Conservation (phyloP, 2,888 invertebrate genomes). For the Tachystola acroxantha region DNA sequence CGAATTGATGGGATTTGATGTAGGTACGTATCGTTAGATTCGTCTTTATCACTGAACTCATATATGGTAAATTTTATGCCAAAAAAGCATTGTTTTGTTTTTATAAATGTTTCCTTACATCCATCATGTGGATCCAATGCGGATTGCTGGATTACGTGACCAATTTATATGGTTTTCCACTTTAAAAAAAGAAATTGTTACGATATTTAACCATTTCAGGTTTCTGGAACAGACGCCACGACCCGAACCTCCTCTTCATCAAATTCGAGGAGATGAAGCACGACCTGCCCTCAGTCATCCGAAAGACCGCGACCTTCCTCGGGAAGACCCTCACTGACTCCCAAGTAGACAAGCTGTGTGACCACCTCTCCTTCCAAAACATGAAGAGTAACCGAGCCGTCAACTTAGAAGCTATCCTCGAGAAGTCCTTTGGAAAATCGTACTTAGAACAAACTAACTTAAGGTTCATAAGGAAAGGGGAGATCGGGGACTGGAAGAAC, state of each 20-base stretch:
- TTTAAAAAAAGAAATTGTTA: too few species aligned
- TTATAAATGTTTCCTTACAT: too few species aligned
- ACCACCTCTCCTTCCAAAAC: slow-evolving; percentile 87
- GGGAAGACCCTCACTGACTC: slow-evolving; percentile 81
- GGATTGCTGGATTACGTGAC: too few species aligned
- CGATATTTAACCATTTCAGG: too few species aligned
- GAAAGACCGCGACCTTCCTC: slow-evolving; percentile 85
- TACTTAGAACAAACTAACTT: slow-evolving; percentile 67
- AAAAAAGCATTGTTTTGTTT: too few species aligned
- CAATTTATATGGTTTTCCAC: too few species aligned
- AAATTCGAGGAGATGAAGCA: slow-evolving; percentile 90
- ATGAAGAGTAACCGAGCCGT: slow-evolving; percentile 90
- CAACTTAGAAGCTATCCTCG: slow-evolving; percentile 83
- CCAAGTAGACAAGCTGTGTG: slow-evolving; percentile 81
- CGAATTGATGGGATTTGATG: too few species aligned
- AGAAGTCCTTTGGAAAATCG: slow-evolving; percentile 67
- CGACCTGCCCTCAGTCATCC: slow-evolving; percentile 82
- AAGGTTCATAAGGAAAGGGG: slow-evolving; percentile 86
- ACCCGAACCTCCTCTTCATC: slow-evolving; percentile 86
- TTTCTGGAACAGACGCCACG: slow-evolving; percentile 84
- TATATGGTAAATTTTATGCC: too few species aligned
- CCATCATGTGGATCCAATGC: too few species aligned
- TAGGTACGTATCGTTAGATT: too few species aligned
- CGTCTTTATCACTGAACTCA: too few species aligned
- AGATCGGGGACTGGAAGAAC: slow-evolving; percentile 89